Evolutionary conservation across 2,888 invertebrate genomes (phyloP).

Genomic region (Spialia ferax): DNA sequence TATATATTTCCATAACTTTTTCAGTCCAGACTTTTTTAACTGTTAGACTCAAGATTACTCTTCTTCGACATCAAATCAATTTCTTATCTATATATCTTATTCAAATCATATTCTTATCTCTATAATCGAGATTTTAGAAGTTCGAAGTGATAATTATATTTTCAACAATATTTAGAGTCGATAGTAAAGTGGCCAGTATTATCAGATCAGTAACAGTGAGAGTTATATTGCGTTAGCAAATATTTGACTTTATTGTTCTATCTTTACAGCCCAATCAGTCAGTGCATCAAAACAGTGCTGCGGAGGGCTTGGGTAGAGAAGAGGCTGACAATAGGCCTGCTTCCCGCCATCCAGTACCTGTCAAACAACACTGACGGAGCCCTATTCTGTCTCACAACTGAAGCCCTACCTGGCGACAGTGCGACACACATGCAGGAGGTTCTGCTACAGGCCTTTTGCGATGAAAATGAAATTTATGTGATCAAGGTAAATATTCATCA

Average conservation of each 20-base stretch:
- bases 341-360: slow-evolving; percentile 87
- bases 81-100: background rate
- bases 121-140: no score
- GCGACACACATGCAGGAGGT: slow-evolving; percentile 93
- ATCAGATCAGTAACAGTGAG: no score
- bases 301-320: slow-evolving; percentile 84
- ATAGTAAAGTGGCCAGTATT: no score
- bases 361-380: slow-evolving; percentile 88
- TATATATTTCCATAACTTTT: slow-evolving; percentile 20
- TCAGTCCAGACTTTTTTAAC: background rate
- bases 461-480: slow-evolving; percentile 92
- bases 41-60: background rate
- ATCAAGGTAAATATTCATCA: slow-evolving; percentile 87
- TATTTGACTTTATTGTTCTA: no score
- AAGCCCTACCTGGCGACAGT: slow-evolving; percentile 89
- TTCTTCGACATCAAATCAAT: background rate
- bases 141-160: no score
- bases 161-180: no score
- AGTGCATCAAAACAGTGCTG: slow-evolving; percentile 84
- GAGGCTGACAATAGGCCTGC: slow-evolving; percentile 88
- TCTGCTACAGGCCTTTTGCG: slow-evolving; percentile 92
- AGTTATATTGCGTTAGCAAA: no score
- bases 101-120: no score
- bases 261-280: slow-evolving; percentile 79
- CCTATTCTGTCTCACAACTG: slow-evolving; percentile 90